phyloP scores from a whole-genome alignment of 2,113 vertebrate species.

The Scytalopus superciliaris region DNA sequence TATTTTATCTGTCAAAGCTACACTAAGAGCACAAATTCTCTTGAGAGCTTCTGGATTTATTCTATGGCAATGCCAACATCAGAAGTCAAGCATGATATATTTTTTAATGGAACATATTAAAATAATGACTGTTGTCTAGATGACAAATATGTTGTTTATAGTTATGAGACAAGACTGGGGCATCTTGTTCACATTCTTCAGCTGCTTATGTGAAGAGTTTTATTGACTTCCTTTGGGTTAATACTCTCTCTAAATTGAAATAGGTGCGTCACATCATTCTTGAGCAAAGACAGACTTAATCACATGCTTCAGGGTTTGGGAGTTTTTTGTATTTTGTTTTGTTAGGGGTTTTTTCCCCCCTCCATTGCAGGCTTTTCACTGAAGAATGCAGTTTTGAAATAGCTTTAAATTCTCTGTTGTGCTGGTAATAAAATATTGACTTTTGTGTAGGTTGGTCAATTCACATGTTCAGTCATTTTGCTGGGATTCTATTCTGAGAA shows the following conservation, averaged over 20 bases:
- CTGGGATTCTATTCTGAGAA: background rate
- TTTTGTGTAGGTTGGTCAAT: background rate
- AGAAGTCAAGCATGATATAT: background rate
- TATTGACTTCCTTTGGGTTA: background rate
- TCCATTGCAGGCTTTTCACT: background rate
- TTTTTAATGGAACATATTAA: background rate
- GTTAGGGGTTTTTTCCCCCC: rapidly evolving
- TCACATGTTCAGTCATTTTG: background rate
- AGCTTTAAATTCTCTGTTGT: background rate
- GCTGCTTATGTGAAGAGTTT: background rate
- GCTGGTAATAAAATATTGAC: background rate
- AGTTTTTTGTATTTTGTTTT: rapidly evolving
- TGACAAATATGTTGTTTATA: background rate
- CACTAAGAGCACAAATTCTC: background rate
- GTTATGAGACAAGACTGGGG: background rate
- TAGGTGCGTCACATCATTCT: background rate
- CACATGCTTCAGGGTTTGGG: background rate
- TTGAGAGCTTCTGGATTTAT: background rate
- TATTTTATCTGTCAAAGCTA: background rate
- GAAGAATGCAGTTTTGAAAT: background rate
- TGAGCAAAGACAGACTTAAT: background rate
- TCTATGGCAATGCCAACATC: background rate
- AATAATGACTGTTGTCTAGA: background rate
- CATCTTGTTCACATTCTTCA: background rate
- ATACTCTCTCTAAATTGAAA: background rate